Evolutionary conservation across 2,888 invertebrate species (phyloP).

Genomic region (Nasonovia ribisnigri): DNA sequence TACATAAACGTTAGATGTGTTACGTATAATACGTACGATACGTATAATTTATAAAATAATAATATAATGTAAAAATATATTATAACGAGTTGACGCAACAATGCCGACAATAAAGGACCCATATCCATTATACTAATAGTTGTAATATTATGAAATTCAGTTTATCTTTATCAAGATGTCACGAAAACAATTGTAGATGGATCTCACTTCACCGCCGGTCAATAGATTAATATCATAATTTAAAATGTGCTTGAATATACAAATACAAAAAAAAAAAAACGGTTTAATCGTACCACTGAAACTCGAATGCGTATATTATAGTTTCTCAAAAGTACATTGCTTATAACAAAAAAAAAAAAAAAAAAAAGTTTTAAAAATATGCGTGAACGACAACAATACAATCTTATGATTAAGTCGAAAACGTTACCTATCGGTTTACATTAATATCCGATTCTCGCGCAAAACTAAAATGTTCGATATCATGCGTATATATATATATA

Average conservation of each 20-base stretch:
- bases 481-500: not conserved
- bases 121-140: not conserved
- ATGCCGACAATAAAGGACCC: not conserved
- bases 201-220: not conserved
- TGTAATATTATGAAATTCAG: not conserved
- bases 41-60: not conserved
- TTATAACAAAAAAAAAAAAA: too few relatives aligned
- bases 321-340: not conserved
- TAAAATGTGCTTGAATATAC: too few relatives aligned
- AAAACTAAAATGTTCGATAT: not conserved
- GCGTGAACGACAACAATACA: too few relatives aligned
- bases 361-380: not conserved
- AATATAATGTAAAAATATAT: not conserved
- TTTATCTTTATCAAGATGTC: not conserved
- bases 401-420: not conserved
- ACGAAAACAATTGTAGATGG: not conserved
- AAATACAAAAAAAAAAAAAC: too few relatives aligned
- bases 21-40: not conserved
- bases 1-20: not conserved
- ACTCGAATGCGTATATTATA: not conserved
- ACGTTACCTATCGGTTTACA: not conserved
- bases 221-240: too few relatives aligned
- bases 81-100: not conserved
- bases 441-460: not conserved
- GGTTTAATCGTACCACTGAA: not conserved